Evolutionary conservation across 2,113 vertebrate genomes (phyloP), one percentile per base, ranked within the genome.

Genomic region (Lamprotornis superbus): DNA sequence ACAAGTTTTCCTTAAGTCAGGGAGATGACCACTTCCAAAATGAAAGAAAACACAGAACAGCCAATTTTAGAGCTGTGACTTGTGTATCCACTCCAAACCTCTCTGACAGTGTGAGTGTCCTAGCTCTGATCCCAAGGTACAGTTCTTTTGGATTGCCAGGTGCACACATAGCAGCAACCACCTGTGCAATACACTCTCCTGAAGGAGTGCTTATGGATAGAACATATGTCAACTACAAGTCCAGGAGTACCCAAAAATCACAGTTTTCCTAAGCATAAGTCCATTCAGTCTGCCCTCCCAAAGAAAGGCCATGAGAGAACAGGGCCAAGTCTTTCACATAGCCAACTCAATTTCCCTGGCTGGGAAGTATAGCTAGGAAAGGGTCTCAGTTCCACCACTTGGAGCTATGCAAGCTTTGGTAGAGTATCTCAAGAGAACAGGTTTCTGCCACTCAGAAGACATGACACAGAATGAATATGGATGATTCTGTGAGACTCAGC

Each of bases 311-410:
- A 21, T 22, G 25, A 85, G 47, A 83, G 53, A 70, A 73, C 27
- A 84, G 18, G 15, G 14, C 9, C 8, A n/a, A 79, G 23, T 73
- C 28, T 31, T 85, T 75, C 33, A 49, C 7, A 69, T 2, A 53
- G 10, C 12, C 50, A 57, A 2, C 30, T 46, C 0, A 0, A 52
- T 18, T 71, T 9, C 11, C 30, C 18, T 56, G n/a, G 10, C 13
- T 94, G 37, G 67, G 47, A 73, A 69, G 39, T 22, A 52, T 10
- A 53, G 33, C 21, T 52, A 67, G 46, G 46, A 90, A 83, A 74
- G 17, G n/a, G 55, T 57, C 80, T 77, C 37, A 46, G 37, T 56
- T 88, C 25, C 21, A 87, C 5, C 10, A 9, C 31, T 2, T 25
- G 8, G 27, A 79, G 39, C 30, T 30, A 64, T 15, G 3, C 8